Percentiles rank a stretch among this genome's conserved stretches.
phyloP scores from a whole-genome alignment of 2,888 invertebrate genomes.

The Trichopria drosophilae region DNA sequence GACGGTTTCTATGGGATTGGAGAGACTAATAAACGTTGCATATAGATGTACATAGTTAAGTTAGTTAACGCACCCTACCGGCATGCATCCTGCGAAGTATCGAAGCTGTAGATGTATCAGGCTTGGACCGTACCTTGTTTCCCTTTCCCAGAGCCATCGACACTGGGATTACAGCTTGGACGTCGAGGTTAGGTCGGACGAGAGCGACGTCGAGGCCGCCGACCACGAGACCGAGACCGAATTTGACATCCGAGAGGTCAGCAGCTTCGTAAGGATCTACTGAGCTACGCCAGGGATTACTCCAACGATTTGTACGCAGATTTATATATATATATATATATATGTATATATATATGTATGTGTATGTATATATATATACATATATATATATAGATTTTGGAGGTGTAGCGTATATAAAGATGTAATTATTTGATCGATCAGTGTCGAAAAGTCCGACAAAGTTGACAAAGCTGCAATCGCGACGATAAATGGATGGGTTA shows the following conservation, averaged over 20 bases:
- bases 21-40: constrained; percentile 29
- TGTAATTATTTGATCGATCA: too few species aligned
- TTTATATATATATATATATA: constrained; percentile 20
- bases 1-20: constrained; percentile 33
- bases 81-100: constrained; percentile 25
- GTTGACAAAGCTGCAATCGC: too few species aligned
- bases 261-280: constrained; percentile 31
- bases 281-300: too few species aligned
- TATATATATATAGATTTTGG: constrained; percentile 5
- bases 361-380: constrained; percentile 19
- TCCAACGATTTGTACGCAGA: too few species aligned
- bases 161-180: constrained; percentile 12
- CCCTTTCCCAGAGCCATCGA: constrained; percentile 31
- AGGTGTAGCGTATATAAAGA: too few species aligned
- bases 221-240: constrained; percentile 30
- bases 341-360: constrained; percentile 16
- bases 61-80: too few species aligned
- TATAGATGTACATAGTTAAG: constrained; percentile 35
- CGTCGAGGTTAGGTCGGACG: constrained; percentile 12
- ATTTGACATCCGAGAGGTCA: constrained; percentile 30
- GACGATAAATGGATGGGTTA: too few species aligned
- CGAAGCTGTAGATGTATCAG: constrained; percentile 24
- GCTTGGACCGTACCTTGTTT: constrained; percentile 29
- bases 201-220: constrained; percentile 22
- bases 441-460: too few species aligned